Evolutionary conservation across 2,113 vertebrate genomes (phyloP).

Genomic region (Clarias gariepinus): DNA sequence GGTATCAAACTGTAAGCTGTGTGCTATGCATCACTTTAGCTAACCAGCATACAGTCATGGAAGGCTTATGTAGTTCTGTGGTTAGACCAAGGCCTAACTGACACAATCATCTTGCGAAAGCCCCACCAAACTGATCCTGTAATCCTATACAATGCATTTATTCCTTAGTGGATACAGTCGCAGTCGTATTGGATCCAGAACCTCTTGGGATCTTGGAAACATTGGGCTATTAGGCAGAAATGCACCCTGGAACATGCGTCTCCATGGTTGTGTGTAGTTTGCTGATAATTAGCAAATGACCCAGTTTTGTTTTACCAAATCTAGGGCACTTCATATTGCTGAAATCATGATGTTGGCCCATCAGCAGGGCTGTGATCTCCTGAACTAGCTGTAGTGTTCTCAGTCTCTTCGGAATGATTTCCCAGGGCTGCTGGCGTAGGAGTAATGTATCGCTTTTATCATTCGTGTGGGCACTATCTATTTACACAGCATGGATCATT

Average conservation of each 20-base stretch:
- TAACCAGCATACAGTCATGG: too few species aligned
- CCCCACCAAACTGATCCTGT: neutral
- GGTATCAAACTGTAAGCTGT: too few species aligned
- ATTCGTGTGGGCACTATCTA: slow-evolving; percentile 29
- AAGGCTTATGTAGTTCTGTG: too few species aligned
- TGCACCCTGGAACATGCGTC: neutral
- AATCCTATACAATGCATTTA: neutral
- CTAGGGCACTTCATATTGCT: neutral
- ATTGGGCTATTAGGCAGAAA: neutral
- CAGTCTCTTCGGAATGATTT: neutral
- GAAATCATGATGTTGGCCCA: slow-evolving; percentile 15
- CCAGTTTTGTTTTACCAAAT: neutral
- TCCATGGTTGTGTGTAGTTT: slow-evolving; percentile 2
- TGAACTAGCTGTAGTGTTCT: neutral
- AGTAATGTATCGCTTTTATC: slow-evolving; percentile 26
- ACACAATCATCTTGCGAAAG: neutral
- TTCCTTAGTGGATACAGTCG: neutral
- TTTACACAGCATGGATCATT: slow-evolving; percentile 40
- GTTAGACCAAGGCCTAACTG: neutral
- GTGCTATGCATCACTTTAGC: too few species aligned
- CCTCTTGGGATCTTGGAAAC: neutral
- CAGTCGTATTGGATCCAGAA: neutral
- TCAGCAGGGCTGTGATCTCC: neutral
- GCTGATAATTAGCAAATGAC: slow-evolving; percentile 21
- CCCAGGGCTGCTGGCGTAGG: neutral